Evolutionary conservation across 2,113 vertebrate genomes (phyloP).

Genomic region (Antigone vipio): DNA sequence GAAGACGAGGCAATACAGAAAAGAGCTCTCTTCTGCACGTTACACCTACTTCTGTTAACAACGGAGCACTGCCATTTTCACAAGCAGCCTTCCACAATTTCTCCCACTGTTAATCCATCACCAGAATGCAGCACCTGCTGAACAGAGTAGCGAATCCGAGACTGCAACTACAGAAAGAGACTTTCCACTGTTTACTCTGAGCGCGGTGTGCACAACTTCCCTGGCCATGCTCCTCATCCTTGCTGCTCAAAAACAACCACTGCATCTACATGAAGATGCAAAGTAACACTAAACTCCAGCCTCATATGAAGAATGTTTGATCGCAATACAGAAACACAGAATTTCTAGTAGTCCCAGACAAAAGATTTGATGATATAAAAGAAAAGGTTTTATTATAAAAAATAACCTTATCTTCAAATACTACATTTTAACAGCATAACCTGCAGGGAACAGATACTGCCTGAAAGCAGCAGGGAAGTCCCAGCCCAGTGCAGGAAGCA

Average conservation of each 20-base stretch:
- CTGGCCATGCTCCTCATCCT: neutral
- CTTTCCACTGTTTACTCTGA: neutral
- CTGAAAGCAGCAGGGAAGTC: neutral
- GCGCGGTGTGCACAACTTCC: fast-evolving
- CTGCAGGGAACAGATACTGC: neutral
- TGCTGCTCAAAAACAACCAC: neutral
- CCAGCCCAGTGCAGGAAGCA: neutral
- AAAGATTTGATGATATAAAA: neutral
- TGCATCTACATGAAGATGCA: neutral
- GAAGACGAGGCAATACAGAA: constrained; percentile 14
- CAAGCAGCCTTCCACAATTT: neutral
- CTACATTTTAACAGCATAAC: neutral
- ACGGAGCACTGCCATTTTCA: neutral
- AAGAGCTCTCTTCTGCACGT: neutral
- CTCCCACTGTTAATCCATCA: neutral
- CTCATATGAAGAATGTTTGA: neutral
- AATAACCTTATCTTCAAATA: neutral
- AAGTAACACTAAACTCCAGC: neutral
- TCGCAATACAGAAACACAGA: neutral
- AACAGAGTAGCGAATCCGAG: neutral
- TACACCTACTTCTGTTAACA: neutral
- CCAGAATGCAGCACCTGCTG: neutral
- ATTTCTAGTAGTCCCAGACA: neutral
- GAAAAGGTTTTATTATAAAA: neutral
- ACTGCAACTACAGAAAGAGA: neutral